Evolutionary conservation across 2,888 invertebrate species (phyloP), one percentile per base, ranked within the genome.

Genomic region (Piscicola geometra): DNA sequence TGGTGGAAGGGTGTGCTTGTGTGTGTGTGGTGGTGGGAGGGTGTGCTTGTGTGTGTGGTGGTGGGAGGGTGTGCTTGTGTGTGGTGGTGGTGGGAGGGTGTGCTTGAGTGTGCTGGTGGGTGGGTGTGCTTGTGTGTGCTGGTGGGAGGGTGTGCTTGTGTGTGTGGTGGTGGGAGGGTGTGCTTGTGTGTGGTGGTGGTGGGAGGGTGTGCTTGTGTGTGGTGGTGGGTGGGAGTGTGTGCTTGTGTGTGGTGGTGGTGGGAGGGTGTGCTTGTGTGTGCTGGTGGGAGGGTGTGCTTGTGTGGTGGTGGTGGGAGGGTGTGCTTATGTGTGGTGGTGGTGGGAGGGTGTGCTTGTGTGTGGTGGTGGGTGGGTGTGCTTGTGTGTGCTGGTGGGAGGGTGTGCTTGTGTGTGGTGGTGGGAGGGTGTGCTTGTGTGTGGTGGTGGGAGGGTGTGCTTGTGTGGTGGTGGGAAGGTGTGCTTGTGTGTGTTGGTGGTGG

Each of bases 21-120:
- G 60, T 9, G 5, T 3, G 3, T 5, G n/a, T 3, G n/a, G n/a
- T 18, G 9, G 21, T 47, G 50, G 9, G 21, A 15, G 9, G 9
- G 21, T 47, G 21, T 15, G 21, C 9, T 36, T 9, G 25, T 71
- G 47, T 12, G 32, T 36, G 21, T 32, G 25, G 2, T n/a, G 25
- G 71, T 33, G 35, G 41, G n/a, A 3, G 21, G 60, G 60, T 56
- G 60, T 56, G 60, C n/a, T n/a, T n/a, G n/a, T n/a, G n/a, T n/a
- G n/a, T 25, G 60, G 5, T 3, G 60, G 60, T 18, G 25, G 3
- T 5, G n/a, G 25, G n/a, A 56, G n/a, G 9, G 21, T 47, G 50
- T n/a, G n/a, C n/a, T n/a, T n/a, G n/a, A n/a, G n/a, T n/a, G n/a
- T n/a, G n/a, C n/a, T n/a, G n/a, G n/a, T n/a, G n/a, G n/a, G n/a